These are phyloP conservation scores for Orthonyx spaldingii DNA, from an alignment of 2,113 vertebrate genomes.

Conservation along the genomic window DNA sequence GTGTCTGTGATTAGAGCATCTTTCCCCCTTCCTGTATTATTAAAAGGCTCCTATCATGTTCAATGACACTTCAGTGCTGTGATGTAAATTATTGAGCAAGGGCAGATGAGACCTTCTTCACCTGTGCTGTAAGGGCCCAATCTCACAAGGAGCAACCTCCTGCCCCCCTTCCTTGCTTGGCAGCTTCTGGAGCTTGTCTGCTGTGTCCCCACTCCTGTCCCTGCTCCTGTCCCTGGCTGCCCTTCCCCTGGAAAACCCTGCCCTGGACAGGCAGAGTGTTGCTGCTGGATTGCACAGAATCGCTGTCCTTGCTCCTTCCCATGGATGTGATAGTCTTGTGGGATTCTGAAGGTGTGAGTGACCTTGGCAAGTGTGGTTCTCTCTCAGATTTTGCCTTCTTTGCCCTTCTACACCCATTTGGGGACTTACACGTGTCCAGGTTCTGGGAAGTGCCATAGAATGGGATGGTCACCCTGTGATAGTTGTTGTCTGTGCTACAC, in stretches of 20 bases:
- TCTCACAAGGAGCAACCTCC: neutral
- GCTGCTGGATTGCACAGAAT: fast-evolving
- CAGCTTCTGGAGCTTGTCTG: neutral
- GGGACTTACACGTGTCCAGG: fast-evolving
- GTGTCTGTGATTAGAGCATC: neutral
- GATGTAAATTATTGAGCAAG: neutral
- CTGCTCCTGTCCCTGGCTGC: neutral
- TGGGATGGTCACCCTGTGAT: fast-evolving
- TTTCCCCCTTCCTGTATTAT: neutral
- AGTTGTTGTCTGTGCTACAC: fast-evolving
- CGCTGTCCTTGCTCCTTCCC: neutral
- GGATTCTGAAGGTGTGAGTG: neutral
- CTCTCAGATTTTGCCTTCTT: neutral
- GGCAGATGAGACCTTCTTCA: neutral
- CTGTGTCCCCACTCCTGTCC: neutral
- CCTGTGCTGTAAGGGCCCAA: neutral
- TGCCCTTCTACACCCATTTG: neutral
- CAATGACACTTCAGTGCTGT: neutral
- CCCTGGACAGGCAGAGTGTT: neutral
- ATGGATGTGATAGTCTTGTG: neutral
- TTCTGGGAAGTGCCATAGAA: neutral
- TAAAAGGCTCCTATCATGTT: neutral
- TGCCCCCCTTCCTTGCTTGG: neutral
- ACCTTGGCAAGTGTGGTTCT: neutral
- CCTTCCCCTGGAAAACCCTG: neutral